Percentiles rank a stretch among this genome's conserved stretches.
phyloP scores from a whole-genome alignment of 2,797 vertebrate genomes.

The Nannoperca australis region DNA sequence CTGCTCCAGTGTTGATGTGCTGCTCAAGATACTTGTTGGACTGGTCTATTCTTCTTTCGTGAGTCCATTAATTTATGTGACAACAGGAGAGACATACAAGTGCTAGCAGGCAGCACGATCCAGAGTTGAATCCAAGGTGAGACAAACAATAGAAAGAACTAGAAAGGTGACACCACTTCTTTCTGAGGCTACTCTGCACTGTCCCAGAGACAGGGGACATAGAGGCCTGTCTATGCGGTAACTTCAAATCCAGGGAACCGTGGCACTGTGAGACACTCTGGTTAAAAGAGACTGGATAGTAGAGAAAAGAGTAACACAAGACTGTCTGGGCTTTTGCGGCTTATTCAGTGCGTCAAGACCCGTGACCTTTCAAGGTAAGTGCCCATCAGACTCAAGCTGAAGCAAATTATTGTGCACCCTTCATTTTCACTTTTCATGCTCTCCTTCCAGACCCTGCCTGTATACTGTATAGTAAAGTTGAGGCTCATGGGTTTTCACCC shows the following conservation, averaged over 20 bases:
- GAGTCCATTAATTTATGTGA: slow-evolving; percentile 2
- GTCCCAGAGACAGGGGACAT: neutral
- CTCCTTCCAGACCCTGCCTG: neutral
- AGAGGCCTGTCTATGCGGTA: neutral
- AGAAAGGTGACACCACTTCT: neutral
- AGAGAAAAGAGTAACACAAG: slow-evolving; percentile 5
- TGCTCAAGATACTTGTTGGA: neutral
- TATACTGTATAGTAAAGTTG: neutral
- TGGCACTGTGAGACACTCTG: neutral
- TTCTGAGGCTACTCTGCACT: neutral
- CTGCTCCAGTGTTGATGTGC: slow-evolving; percentile 21
- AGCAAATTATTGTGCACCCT: slow-evolving; percentile 34
- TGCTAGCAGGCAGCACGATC: neutral
- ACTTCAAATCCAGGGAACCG: neutral
- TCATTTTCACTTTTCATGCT: slow-evolving; percentile 11
- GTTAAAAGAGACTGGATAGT: neutral
- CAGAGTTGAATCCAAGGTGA: slow-evolving; percentile 27
- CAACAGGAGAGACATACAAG: neutral
- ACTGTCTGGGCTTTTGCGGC: neutral
- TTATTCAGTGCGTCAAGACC: slow-evolving; percentile 11
- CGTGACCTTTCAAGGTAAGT: slow-evolving; percentile 42
- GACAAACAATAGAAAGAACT: neutral
- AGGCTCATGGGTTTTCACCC: neutral
- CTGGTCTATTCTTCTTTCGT: slow-evolving; percentile 1
- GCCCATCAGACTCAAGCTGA: slow-evolving; percentile 26